phyloP scores from a whole-genome alignment of 2,888 invertebrate species.

The Chymomyza procnemis region DNA sequence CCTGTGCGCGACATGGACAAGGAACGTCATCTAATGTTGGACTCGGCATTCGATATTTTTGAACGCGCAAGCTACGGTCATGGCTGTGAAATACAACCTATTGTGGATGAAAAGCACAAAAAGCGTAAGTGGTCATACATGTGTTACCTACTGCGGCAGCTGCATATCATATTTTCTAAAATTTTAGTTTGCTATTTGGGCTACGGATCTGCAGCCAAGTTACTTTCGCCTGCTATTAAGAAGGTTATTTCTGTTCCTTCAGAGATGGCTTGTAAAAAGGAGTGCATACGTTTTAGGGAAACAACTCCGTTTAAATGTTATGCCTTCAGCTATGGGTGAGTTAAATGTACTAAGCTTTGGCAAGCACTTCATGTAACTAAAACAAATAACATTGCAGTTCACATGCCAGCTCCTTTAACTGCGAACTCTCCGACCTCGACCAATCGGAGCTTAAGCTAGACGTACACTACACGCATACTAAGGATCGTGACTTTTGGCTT shows the following conservation, averaged over 20 bases:
- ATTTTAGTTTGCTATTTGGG: constrained; percentile 86
- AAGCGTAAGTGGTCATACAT: constrained; percentile 70
- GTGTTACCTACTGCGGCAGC: background rate
- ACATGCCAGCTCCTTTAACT: constrained; percentile 80
- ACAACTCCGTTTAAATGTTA: constrained; percentile 84
- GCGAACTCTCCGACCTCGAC: constrained; percentile 87
- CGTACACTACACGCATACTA: constrained; percentile 83
- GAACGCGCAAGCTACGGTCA: constrained; percentile 89
- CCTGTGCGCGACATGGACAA: constrained; percentile 84
- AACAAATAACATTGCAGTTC: constrained; percentile 53
- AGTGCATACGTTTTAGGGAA: constrained; percentile 81
- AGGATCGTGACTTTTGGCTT: constrained; percentile 84
- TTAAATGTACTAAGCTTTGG: background rate
- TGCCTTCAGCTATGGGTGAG: constrained; percentile 86
- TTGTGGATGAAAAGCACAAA: constrained; percentile 78
- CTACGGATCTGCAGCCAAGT: constrained; percentile 86
- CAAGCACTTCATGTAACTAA: background rate
- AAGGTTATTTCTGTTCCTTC: constrained; percentile 83
- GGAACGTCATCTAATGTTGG: constrained; percentile 81
- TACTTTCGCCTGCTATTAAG: constrained; percentile 83
- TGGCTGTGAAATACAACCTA: constrained; percentile 87
- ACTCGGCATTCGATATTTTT: constrained; percentile 86
- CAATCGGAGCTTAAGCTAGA: constrained; percentile 86
- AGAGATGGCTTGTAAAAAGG: constrained; percentile 84
- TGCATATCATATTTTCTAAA: background rate